Conservation (phyloP, 2,113 vertebrate genomes). For the Pseudorhombus dupliciocellatus region DNA sequence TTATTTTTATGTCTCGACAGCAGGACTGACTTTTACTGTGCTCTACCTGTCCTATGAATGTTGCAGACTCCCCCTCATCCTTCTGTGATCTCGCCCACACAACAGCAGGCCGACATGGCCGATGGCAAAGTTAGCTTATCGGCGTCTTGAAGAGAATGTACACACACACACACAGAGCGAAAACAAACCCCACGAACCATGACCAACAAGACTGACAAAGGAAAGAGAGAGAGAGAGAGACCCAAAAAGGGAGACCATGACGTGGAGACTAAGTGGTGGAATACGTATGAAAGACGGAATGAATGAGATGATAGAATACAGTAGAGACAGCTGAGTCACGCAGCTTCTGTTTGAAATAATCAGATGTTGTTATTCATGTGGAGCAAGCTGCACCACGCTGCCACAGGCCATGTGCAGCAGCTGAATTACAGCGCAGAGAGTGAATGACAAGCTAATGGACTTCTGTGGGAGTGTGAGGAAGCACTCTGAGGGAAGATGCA, state of each 20-base stretch:
- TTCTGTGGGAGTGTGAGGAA: conserved; percentile 60
- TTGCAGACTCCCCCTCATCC: conserved; percentile 58
- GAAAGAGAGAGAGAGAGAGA: conserved; percentile 16
- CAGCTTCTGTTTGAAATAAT: conserved; percentile 70
- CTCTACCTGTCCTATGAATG: conserved; percentile 59
- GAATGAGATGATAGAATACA: conserved; percentile 66
- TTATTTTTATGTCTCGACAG: conserved; percentile 57
- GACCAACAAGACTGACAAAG: conserved; percentile 36
- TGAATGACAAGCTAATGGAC: conserved; percentile 70
- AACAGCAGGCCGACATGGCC: conserved; percentile 58
- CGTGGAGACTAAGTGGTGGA: conserved; percentile 5
- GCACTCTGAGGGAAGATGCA: conserved; percentile 48
- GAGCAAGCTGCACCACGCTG: conserved; percentile 63
- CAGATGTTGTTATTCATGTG: conserved; percentile 77
- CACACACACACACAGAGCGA: conserved; percentile 9
- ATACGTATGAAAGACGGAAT: conserved; percentile 8
- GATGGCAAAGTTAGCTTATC: conserved; percentile 61
- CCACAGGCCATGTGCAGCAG: conserved; percentile 69
- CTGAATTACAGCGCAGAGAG: conserved; percentile 74
- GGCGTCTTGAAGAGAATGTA: conserved; percentile 20
- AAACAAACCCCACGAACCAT: conserved; percentile 24
- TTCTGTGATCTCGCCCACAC: conserved; percentile 61
- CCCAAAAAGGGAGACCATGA: neutral
- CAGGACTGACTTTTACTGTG: conserved; percentile 43
- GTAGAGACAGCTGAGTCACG: conserved; percentile 77